A percentile compares a stretch with the other conserved stretches of the same genome.
Conservation (phyloP, 37 sponge, comb jelly and placozoan species). For the Beroe forskalii region DNA sequence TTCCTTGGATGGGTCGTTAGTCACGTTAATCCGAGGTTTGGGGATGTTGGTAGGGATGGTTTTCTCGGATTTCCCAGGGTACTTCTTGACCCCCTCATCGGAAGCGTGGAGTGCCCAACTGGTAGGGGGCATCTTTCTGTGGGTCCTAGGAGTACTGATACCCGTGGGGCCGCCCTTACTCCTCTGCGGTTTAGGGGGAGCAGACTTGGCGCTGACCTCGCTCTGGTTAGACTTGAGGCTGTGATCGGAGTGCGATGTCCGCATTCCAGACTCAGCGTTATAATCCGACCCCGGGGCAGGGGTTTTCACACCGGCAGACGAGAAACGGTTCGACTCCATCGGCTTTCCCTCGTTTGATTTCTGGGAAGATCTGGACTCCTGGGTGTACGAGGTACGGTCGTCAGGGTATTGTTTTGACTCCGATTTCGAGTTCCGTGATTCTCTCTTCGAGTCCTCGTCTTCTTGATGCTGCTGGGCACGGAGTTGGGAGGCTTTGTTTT, state of each 20-base stretch:
- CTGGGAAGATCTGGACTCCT: neutral
- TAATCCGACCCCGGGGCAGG: neutral
- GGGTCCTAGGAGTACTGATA: neutral
- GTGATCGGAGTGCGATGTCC: neutral
- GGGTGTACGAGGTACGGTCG: neutral
- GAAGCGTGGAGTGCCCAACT: neutral
- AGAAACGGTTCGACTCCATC: neutral
- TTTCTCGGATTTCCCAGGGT: conserved; percentile 1
- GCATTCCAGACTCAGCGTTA: neutral
- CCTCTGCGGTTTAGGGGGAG: neutral
- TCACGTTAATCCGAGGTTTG: neutral
- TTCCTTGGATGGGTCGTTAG: conserved; percentile 10
- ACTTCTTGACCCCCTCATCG: neutral
- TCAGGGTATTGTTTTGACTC: neutral
- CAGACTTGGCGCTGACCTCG: neutral
- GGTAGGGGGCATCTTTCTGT: neutral
- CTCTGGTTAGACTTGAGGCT: neutral
- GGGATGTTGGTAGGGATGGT: conserved; percentile 5
- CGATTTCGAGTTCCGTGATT: neutral
- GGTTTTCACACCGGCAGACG: neutral
- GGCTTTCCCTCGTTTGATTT: neutral
- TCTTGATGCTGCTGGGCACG: neutral
- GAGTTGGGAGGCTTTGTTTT: conserved; percentile 44
- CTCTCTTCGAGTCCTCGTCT: neutral
- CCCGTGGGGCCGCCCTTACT: neutral